A percentile compares a stretch with the other conserved stretches of the same genome.
phyloP scores from a whole-genome alignment of 2,888 invertebrate species.

The Drosophila quinaria region DNA sequence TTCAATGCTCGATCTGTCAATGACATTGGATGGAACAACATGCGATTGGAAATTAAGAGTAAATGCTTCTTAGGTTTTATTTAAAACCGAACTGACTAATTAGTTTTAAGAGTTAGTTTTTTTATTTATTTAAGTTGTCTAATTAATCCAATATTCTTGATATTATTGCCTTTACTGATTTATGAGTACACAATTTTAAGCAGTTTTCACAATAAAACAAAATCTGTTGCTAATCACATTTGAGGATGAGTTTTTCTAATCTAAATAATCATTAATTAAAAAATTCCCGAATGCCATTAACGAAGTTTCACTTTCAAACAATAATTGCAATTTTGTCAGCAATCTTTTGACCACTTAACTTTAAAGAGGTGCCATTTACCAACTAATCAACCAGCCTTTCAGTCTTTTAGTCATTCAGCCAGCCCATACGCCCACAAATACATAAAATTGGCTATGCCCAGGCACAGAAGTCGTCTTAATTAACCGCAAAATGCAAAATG shows the following conservation, averaged over 20 bases:
- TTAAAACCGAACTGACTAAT: neutral
- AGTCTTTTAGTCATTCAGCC: slow-evolving; percentile 1
- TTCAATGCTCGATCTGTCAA: slow-evolving; percentile 57
- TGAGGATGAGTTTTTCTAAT: neutral
- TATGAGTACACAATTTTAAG: too few relatives aligned
- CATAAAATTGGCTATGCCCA: slow-evolving; percentile 43
- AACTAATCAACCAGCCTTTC: slow-evolving; percentile 12
- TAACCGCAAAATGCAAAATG: slow-evolving; percentile 68
- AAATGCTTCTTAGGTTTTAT: neutral
- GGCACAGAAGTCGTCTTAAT: slow-evolving; percentile 75
- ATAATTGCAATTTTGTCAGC: slow-evolving; percentile 34
- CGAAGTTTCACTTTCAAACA: slow-evolving; percentile 63
- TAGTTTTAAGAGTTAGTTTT: too few relatives aligned
- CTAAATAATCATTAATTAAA: neutral
- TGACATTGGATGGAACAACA: slow-evolving; percentile 40
- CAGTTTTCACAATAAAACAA: too few relatives aligned
- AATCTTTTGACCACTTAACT: slow-evolving; percentile 48
- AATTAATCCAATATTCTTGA: too few relatives aligned
- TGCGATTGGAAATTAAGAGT: slow-evolving; percentile 1
- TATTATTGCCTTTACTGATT: too few relatives aligned
- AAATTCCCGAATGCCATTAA: neutral
- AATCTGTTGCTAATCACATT: neutral
- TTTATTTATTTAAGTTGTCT: too few relatives aligned
- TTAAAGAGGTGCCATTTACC: slow-evolving; percentile 20
- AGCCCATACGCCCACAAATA: slow-evolving; percentile 15